Base-by-base conservation (phyloP, 2,113 vertebrate species). In the Alexandromys fortis region DNA sequence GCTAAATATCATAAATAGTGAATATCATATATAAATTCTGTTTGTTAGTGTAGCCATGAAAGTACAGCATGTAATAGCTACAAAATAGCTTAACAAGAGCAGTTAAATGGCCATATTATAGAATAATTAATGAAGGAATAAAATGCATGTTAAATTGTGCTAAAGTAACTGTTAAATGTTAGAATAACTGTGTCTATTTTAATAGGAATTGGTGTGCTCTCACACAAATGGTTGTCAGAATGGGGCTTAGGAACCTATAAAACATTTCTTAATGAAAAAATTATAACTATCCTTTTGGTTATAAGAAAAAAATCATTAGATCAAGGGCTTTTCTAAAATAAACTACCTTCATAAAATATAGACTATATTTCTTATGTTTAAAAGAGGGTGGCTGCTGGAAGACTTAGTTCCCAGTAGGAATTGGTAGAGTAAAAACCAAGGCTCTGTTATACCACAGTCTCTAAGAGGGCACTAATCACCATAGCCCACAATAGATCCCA, bases 41-140 rank as follows among this genome's bases (percentile, higher is more conserved):
- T 89, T 90, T 96, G n/a, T 86, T 93, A 90, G n/a, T 45, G 22
- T 47, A 94, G 49, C 65, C 77, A 77, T 94, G 14, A 38, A 96
- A 76, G n/a, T 87, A 79, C 3, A 94, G 73, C 65, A 95, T 75
- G 35, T 91, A 94, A 96, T 94, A 87, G 94, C 82, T 95, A 63
- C 89, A 97, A 95, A 97, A 96, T 89, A 86, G 68, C 91, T 82
- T 96, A 95, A 95, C 96, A 95, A 91, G 82, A 89, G 61, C 42
- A 83, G 77, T 86, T 96, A 97, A 97, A 86, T 96, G 91, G 17
- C 55, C n/a, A 78, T 89, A 83, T 97, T 89, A 97, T 52, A 86
- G 91, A 96, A 91, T 94, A 95, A 97, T 96, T 97, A 97, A 95
- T 92, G 72, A 94, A 94, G 67, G 58, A n/a, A n/a, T 58, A 72